Conservation (phyloP, 2,888 invertebrate genomes). For the Pseudococcus jackbeardsleyi region DNA sequence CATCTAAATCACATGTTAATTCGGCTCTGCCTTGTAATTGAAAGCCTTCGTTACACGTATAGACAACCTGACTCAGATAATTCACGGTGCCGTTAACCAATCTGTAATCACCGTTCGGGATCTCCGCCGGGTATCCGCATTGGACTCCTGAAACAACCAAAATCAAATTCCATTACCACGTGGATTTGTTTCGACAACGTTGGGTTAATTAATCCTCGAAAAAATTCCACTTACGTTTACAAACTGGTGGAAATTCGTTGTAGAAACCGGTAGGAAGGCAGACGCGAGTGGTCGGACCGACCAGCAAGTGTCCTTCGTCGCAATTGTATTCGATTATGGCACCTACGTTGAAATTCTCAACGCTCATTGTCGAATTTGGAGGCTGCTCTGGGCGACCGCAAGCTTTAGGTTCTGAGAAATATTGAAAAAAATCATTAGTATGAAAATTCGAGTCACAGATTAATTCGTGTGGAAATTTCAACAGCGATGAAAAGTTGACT, state of each 20-base stretch:
- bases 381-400: slow-evolving; percentile 94
- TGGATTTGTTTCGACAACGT: background rate
- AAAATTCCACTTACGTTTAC: slow-evolving; percentile 82
- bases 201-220: background rate
- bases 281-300: slow-evolving; percentile 86
- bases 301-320: slow-evolving; percentile 86
- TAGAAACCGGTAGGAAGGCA: slow-evolving; percentile 94
- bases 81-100: slow-evolving; percentile 88
- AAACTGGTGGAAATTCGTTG: slow-evolving; percentile 93
- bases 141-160: slow-evolving; percentile 79
- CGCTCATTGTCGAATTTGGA: slow-evolving; percentile 89
- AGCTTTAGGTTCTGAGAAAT: slow-evolving; percentile 82
- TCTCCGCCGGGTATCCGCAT: slow-evolving; percentile 90
- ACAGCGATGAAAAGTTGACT: no score
- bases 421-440: slow-evolving; percentile 62
- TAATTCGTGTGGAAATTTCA: no score
- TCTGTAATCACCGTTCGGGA: slow-evolving; percentile 84
- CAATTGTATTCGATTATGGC: slow-evolving; percentile 87
- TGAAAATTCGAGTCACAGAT: no score
- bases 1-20: slow-evolving; percentile 91
- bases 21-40: slow-evolving; percentile 86
- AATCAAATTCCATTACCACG: background rate
- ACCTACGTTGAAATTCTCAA: slow-evolving; percentile 84
- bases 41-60: slow-evolving; percentile 85
- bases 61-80: slow-evolving; percentile 89